phyloP scores from a whole-genome alignment of 2,113 vertebrate genomes.

The Nanorana parkeri region DNA sequence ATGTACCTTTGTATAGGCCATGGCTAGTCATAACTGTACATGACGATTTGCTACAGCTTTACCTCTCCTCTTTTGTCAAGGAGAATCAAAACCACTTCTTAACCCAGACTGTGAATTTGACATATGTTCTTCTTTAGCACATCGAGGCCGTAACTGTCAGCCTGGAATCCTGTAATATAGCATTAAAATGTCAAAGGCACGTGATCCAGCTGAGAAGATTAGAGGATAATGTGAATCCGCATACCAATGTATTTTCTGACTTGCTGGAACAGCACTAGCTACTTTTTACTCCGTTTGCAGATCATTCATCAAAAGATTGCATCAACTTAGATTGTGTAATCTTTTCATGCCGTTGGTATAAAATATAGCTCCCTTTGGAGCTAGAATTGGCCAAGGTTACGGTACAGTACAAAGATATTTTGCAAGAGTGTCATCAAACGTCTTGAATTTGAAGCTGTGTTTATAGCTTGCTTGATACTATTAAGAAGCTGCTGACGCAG shows the following conservation, averaged over 20 bases:
- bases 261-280: constrained; percentile 8
- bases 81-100: not conserved
- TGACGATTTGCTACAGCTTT: not conserved
- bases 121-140: constrained; percentile 17
- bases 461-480: no score
- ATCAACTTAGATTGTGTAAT: not conserved
- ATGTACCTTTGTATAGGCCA: not conserved
- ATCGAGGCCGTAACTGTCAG: not conserved
- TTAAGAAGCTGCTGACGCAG: no score
- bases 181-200: constrained; percentile 19
- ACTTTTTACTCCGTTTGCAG: not conserved
- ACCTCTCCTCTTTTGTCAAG: not conserved
- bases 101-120: not conserved
- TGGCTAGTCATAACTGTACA: not conserved
- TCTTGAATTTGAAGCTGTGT: not conserved
- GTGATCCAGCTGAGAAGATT: constrained; percentile 30
- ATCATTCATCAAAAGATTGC: constrained; percentile 25
- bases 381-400: no score
- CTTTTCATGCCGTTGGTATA: not conserved
- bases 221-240: constrained; percentile 9
- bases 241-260: constrained; percentile 8
- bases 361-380: not conserved
- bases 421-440: not conserved
- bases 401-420: not conserved
- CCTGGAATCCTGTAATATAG: constrained; percentile 16